A percentile compares a stretch with the other conserved stretches of the same genome.
Evolutionary conservation across 2,888 invertebrate species (phyloP).

Genomic region (Rugalucina vietnamica): DNA sequence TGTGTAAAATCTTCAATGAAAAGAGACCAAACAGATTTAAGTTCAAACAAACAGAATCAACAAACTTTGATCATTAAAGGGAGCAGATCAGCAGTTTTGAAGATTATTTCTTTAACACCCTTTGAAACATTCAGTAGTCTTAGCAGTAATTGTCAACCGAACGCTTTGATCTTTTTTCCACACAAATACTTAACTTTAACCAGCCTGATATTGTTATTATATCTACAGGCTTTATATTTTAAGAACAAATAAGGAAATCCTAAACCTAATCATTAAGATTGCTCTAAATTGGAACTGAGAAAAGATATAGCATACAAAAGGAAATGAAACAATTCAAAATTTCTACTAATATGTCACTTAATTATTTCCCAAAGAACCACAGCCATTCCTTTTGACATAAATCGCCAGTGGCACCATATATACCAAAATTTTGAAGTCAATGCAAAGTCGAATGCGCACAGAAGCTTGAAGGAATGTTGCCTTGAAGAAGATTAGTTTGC

Average conservation of each 20-base stretch:
- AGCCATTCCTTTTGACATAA: too few species aligned
- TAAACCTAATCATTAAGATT: neutral
- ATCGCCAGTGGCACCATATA: too few species aligned
- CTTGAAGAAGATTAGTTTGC: too few species aligned
- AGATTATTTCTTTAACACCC: conserved; percentile 12
- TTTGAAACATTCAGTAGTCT: conserved; percentile 3
- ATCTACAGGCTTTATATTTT: neutral
- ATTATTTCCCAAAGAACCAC: too few species aligned
- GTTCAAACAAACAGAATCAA: conserved; percentile 11
- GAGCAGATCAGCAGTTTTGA: conserved; percentile 1
- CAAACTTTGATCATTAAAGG: conserved; percentile 15
- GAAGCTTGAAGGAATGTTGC: too few species aligned
- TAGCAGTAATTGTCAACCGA: neutral
- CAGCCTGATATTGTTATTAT: neutral
- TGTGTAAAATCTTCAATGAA: neutral
- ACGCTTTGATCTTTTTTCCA: neutral
- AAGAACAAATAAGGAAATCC: conserved; percentile 1
- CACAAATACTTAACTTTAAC: conserved; percentile 1
- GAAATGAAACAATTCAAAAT: too few species aligned
- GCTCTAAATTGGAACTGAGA: neutral
- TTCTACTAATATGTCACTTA: too few species aligned
- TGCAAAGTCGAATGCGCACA: too few species aligned
- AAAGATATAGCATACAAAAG: too few species aligned
- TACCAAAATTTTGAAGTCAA: too few species aligned
- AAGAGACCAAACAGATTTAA: neutral